These are phyloP conservation scores for Meleagris gallopavo DNA, from an alignment of 2,113 vertebrate species.

Conservation along the genomic window DNA sequence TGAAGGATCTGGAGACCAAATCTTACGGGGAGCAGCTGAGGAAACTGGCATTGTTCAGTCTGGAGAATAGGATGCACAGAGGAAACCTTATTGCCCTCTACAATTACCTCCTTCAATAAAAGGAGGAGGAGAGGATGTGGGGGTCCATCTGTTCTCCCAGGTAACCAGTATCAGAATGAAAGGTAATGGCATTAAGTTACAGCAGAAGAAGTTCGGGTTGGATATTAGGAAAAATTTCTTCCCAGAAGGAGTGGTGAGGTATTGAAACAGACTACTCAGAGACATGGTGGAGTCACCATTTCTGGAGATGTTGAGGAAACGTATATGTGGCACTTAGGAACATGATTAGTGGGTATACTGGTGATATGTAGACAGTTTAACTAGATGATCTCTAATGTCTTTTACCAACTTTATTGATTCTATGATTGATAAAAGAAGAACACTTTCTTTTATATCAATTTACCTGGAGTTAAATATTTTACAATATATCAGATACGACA, in stretches of 20 bases:
- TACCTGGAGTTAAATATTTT: neutral
- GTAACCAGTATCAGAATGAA: neutral
- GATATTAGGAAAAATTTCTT: neutral
- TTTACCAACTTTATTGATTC: neutral
- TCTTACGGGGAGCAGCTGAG: too few species aligned
- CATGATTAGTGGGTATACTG: neutral
- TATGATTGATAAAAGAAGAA: neutral
- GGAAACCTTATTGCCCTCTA: neutral
- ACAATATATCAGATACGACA: neutral
- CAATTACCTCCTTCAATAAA: neutral
- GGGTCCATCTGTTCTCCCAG: too few species aligned
- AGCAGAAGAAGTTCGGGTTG: neutral
- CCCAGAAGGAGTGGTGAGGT: neutral
- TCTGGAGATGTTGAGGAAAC: neutral
- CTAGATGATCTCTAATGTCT: neutral
- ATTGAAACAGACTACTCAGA: neutral
- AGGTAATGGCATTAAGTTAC: neutral
- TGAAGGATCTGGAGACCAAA: too few species aligned
- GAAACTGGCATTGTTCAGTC: too few species aligned
- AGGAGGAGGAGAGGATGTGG: neutral
- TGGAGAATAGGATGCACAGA: too few species aligned
- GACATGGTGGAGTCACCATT: too few species aligned
- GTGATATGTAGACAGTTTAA: neutral
- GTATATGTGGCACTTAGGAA: neutral
- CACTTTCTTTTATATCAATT: neutral